A percentile compares a stretch with the other conserved stretches of the same genome.
phyloP scores from a whole-genome alignment of 2,797 vertebrate genomes.

The Pseudomugil gertrudae region DNA sequence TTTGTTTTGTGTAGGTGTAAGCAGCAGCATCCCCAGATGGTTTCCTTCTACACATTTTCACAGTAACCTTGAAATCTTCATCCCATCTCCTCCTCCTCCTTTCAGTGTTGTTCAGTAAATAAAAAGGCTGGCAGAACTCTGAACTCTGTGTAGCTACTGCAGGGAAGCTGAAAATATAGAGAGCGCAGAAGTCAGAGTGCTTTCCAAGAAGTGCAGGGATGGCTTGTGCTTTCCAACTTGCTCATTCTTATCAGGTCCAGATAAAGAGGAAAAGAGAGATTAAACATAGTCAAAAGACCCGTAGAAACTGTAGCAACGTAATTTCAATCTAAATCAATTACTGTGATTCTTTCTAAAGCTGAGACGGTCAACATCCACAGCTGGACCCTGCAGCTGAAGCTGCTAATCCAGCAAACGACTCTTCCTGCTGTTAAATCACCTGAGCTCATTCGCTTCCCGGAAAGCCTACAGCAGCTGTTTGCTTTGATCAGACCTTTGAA shows the following conservation, averaged over 20 bases:
- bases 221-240: neutral
- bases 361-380: too few relatives aligned
- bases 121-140: conserved; percentile 30
- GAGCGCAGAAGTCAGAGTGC: neutral
- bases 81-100: conserved; percentile 25
- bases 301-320: too few relatives aligned
- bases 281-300: too few relatives aligned
- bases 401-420: neutral
- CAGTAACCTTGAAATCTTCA: conserved; percentile 27
- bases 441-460: neutral
- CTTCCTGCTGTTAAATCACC: neutral
- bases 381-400: neutral
- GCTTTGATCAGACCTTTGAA: neutral
- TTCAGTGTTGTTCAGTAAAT: conserved; percentile 3
- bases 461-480: neutral
- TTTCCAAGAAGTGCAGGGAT: neutral
- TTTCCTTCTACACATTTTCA: conserved; percentile 38
- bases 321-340: neutral
- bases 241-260: neutral
- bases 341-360: neutral
- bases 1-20: conserved; percentile 55
- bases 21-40: conserved; percentile 37
- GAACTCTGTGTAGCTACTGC: conserved; percentile 30
- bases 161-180: neutral
- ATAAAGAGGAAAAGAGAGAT: neutral